Base-by-base conservation (phyloP, 92 coral and sea anemone species). In the Phymanthus crucifer region DNA sequence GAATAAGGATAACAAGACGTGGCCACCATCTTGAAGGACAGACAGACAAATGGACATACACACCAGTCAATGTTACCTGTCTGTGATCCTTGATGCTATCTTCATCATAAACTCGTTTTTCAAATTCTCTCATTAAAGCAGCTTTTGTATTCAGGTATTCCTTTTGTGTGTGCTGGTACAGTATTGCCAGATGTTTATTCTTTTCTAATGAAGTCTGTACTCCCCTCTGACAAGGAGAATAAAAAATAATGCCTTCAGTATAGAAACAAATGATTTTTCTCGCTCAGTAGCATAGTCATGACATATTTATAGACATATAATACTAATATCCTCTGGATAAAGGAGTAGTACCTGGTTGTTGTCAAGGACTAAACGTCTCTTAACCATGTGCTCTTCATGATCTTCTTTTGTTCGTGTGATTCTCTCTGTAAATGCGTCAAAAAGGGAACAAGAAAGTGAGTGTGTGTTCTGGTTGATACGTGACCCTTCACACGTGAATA, bases 11-110 rank as follows among this genome's bases (percentile, higher is more conserved):
- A n/a, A n/a, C n/a, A n/a, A n/a, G n/a, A n/a, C n/a, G n/a, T n/a
- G n/a, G n/a, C n/a, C n/a, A n/a, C n/a, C n/a, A n/a, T n/a, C n/a
- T n/a, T n/a, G 43, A 38, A 3, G 43, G 43, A 40, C 47, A 7
- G 4, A 40, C 47, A 14, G 10, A 43, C 48, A 17, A 9, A 43
- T 17, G 48, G 48, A 43, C 11, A 17, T 12, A 43, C 48, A 1
- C 9, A 8, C 48, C 48, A 43, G 13, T 43, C 48, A 43, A 43
- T 9, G 48, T 43, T 31, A 94, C 98, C 89, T 94, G 97, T 73
- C 94, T 94, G 79, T 92, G 98, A 68, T 94, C 98, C 78, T 94
- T 94, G 48, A 94, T 56, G 72, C 92, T 93, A 58, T 75, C 86
- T 75, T 94, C 98, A 73, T 88, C 84, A 83, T 87, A 87, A 2